These are phyloP conservation scores for Anthrax anthrax DNA, from an alignment of 2,888 invertebrate species.

Conservation along the genomic window DNA sequence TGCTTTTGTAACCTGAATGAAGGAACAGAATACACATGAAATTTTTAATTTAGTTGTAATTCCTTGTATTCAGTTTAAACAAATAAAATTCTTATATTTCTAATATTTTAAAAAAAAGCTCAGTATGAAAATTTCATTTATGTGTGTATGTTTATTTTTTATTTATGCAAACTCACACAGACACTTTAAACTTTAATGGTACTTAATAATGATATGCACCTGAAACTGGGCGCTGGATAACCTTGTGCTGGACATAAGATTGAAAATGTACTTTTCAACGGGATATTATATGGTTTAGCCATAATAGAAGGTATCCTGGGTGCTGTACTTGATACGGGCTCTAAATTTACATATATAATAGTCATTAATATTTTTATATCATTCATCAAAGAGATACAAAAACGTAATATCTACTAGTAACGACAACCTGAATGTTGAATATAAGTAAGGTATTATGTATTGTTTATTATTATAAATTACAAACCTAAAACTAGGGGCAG, in stretches of 20 bases:
- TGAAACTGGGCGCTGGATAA: conserved; percentile 52
- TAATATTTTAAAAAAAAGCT: too few relatives aligned
- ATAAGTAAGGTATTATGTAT: too few relatives aligned
- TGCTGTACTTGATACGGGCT: conserved; percentile 36
- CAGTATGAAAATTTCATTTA: too few relatives aligned
- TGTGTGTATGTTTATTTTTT: too few relatives aligned
- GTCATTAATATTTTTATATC: background rate
- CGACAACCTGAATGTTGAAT: background rate
- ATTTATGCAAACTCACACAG: too few relatives aligned
- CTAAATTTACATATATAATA: conserved; percentile 18
- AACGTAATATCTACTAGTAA: background rate
- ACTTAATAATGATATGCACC: too few relatives aligned
- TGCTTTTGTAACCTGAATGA: conserved; percentile 44
- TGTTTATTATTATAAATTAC: too few relatives aligned
- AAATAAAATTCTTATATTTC: too few relatives aligned
- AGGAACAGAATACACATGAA: conserved; percentile 58
- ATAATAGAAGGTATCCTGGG: conserved; percentile 28
- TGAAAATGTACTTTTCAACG: conserved; percentile 7
- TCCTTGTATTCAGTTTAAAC: too few relatives aligned
- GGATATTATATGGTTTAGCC: conserved; percentile 10
- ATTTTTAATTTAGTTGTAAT: too few relatives aligned
- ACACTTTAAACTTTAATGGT: too few relatives aligned
- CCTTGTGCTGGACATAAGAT: conserved; percentile 55
- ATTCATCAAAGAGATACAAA: too few relatives aligned
- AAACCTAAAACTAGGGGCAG: conserved; percentile 55